phyloP scores from a whole-genome alignment of 2,797 vertebrate species.

The Gymnopithys bicolor region DNA sequence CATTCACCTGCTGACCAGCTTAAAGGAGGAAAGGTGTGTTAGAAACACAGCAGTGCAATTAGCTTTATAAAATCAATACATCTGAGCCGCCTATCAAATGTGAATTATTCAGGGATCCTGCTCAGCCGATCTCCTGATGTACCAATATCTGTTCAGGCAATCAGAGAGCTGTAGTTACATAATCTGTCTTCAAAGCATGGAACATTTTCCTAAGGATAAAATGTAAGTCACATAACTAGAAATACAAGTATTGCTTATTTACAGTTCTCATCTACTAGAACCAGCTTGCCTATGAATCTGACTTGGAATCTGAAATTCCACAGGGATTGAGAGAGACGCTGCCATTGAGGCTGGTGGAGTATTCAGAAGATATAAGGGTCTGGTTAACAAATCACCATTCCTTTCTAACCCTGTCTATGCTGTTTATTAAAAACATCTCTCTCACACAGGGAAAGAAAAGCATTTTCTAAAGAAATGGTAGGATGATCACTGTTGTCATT shows the following conservation, averaged over 20 bases:
- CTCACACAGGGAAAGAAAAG: not conserved
- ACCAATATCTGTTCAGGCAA: not conserved
- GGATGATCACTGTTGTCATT: not conserved
- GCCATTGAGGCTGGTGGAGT: not conserved
- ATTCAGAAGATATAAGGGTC: not conserved
- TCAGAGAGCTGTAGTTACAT: not conserved
- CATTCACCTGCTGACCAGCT: conserved; percentile 91
- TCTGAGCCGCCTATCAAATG: not conserved
- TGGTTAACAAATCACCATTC: not conserved
- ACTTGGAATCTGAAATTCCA: not conserved
- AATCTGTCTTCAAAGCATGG: not conserved
- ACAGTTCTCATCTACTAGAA: not conserved
- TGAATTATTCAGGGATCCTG: not conserved
- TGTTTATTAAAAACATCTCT: not conserved
- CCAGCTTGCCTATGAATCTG: not conserved
- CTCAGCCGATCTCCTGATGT: not conserved
- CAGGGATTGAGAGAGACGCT: not conserved
- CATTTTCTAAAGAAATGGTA: not conserved
- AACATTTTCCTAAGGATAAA: not conserved
- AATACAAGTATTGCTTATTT: not conserved
- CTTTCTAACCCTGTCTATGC: not conserved
- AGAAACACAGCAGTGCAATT: not conserved
- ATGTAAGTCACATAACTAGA: not conserved
- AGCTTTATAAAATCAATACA: not conserved
- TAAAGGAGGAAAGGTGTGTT: not conserved